Evolutionary conservation across 2,797 vertebrate species (phyloP).

Genomic region (Bufotes viridis): DNA sequence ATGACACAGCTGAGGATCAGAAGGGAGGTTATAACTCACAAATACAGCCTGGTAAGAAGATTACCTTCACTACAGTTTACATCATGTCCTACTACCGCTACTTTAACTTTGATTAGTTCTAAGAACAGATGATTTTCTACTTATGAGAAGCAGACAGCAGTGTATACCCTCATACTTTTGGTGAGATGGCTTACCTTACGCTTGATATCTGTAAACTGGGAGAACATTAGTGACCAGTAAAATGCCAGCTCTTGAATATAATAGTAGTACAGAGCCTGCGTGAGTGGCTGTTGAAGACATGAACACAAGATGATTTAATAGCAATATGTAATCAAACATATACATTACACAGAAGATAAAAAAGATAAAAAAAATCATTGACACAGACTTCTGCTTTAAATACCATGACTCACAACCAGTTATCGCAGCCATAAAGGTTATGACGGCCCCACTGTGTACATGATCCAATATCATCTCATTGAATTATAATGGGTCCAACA

Average conservation of each 20-base stretch:
- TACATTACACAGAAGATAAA: neutral
- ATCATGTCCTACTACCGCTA: no score
- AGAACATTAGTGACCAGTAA: constrained; percentile 98
- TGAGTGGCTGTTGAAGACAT: constrained; percentile 80
- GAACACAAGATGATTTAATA: neutral
- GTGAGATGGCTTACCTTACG: constrained; percentile 86
- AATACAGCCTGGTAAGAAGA: no score
- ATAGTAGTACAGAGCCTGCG: constrained; percentile 88
- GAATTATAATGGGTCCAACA: neutral
- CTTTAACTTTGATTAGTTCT: no score
- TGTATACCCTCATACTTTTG: neutral
- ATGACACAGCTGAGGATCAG: no score
- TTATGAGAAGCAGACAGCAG: no score
- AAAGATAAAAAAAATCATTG: neutral
- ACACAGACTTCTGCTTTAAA: no score
- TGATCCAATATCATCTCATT: neutral
- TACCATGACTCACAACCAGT: no score
- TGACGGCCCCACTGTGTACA: neutral
- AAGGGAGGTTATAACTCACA: no score
- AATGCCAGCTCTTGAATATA: constrained; percentile 91
- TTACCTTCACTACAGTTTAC: no score
- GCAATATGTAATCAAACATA: neutral
- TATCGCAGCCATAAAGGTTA: neutral
- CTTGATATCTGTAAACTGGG: constrained; percentile 97
- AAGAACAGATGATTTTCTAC: no score